Conservation (phyloP, 1,140 invertebrate species). For the Triops cancriformis region DNA sequence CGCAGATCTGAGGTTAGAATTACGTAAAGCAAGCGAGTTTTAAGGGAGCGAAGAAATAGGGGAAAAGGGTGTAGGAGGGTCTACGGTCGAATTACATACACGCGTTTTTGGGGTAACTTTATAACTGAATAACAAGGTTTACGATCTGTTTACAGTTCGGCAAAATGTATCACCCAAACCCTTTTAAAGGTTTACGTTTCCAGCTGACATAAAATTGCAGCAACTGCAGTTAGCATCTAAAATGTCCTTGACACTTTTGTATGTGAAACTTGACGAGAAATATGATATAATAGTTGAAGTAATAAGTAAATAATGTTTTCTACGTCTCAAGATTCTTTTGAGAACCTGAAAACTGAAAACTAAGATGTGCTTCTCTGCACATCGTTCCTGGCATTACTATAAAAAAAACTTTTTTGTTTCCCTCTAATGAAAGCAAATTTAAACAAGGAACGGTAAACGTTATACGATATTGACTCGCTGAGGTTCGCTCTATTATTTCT, state of each 20-base stretch:
- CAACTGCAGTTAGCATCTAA: not conserved
- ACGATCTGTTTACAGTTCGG: not conserved
- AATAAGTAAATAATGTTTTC: not conserved
- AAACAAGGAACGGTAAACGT: not conserved
- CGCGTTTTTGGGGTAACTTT: no score
- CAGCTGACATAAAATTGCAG: not conserved
- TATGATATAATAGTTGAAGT: slow-evolving; percentile 1
- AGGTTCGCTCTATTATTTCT: not conserved
- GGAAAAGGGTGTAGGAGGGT: no score
- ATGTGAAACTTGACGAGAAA: not conserved
- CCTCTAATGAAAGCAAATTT: not conserved
- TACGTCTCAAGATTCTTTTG: not conserved
- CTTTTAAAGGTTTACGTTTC: not conserved
- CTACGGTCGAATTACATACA: no score
- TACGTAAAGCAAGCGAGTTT: no score
- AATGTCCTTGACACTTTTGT: not conserved
- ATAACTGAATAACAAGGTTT: no score
- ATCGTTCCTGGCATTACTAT: not conserved
- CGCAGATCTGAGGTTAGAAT: no score
- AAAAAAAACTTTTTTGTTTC: not conserved
- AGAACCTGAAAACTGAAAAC: not conserved
- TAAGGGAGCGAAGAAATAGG: no score
- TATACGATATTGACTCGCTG: not conserved
- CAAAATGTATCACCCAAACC: not conserved
- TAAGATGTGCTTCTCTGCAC: no score